Base-by-base conservation (phyloP, 2,888 invertebrate genomes). In the Eristalis arbustorum region DNA sequence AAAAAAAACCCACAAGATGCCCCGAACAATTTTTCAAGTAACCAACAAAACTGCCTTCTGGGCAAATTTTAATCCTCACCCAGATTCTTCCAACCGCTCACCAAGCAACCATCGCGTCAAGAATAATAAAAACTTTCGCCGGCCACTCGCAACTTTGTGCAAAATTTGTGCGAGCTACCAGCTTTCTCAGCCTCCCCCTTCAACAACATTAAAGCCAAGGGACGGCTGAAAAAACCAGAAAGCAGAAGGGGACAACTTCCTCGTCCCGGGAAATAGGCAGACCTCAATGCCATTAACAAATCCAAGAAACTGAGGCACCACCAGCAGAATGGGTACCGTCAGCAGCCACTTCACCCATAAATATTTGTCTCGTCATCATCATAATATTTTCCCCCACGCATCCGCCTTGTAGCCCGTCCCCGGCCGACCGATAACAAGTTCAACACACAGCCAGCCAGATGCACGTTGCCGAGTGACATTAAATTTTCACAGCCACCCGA, bases 321-420 rank as follows among this genome's bases (percentile, higher is more conserved):
- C 25, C 31, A 37, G 34, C 42, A 72, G 23, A 57, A 23, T 42
- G 64, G 28, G 31, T 59, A 37, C 64, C 75, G 62, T 76, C 80
- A 75, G 67, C 80, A 80, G 84, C 71, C 42, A 79, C 63, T 84
- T 84, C 71, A 69, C 63, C 63, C 49, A 85, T 81, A 85, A 81
- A 81, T 81, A 85, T 85, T 77, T 76, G 84, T 85, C 81, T 77
- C 84, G 73, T 85, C 80, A 80, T 77, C 79, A 76, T 73, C 69
- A 85, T 73, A 85, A 85, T 77, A 85, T 75, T 76, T 79, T 69
- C 75, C 25, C 76, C 73, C 61, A 40, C 40, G 74, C 42, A 81
- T 80, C 71, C 84, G 66, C 80, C 28, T 61, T 57, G 67, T 23
- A 40, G 57, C 31, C 63, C 14, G 63, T 14, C 67, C 14, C 73